Evolutionary conservation across 2,113 vertebrate species (phyloP).

Genomic region (Psittacula cyanocephala): DNA sequence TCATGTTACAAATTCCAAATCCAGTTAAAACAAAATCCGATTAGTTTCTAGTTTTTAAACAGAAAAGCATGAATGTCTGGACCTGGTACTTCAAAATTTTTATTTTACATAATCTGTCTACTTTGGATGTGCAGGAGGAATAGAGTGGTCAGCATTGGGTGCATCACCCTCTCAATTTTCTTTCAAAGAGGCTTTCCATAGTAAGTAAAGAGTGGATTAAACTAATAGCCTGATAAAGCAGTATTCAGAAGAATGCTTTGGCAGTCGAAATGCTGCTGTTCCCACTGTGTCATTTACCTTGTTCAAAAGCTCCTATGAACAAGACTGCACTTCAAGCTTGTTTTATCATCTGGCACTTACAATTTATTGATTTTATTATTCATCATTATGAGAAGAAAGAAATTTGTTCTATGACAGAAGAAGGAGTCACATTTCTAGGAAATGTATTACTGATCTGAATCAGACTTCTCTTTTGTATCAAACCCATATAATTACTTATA

Average conservation of each 20-base stretch:
- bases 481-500: background rate
- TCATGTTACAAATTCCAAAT: slow-evolving; percentile 59
- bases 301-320: background rate
- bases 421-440: background rate
- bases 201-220: background rate
- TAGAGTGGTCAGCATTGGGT: background rate
- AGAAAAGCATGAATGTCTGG: slow-evolving; percentile 5
- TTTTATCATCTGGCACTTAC: background rate
- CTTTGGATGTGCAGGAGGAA: background rate
- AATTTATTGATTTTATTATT: background rate
- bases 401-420: background rate
- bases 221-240: background rate
- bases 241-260: background rate
- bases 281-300: background rate
- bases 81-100: background rate
- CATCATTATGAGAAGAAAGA: background rate
- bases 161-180: background rate
- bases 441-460: background rate
- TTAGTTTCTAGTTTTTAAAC: slow-evolving; percentile 17
- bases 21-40: slow-evolving; percentile 29
- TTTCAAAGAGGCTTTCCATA: background rate
- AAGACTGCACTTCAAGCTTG: background rate
- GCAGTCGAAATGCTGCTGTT: background rate
- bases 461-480: background rate
- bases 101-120: background rate